These are phyloP conservation scores for Tyrannus savana DNA, from an alignment of 2,113 vertebrate species.

Conservation along the genomic window DNA sequence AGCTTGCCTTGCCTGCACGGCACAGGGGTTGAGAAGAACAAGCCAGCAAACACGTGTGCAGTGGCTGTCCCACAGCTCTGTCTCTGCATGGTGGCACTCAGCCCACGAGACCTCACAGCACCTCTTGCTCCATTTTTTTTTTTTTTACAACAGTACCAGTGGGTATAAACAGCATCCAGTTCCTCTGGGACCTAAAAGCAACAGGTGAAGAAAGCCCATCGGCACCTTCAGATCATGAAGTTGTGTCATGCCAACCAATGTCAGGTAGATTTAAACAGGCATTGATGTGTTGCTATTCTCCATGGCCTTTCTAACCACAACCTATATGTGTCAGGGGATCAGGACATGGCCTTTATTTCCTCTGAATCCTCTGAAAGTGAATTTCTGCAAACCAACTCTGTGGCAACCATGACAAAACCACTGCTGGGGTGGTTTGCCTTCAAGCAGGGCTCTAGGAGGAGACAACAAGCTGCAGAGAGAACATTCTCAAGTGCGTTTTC, in stretches of 20 bases:
- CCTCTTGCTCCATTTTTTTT: neutral
- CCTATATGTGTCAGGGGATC: accelerated
- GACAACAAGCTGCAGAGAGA: neutral
- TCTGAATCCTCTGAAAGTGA: neutral
- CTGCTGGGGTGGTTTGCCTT: accelerated
- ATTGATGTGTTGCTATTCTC: neutral
- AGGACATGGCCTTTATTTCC: neutral
- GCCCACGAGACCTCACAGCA: neutral
- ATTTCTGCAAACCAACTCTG: neutral
- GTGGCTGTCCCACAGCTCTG: neutral
- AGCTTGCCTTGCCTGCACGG: neutral
- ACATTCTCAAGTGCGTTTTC: neutral
- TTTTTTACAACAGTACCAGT: accelerated
- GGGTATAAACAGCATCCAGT: neutral
- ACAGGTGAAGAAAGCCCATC: neutral
- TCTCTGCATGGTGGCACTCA: neutral
- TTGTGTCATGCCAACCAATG: accelerated
- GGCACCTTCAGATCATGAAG: neutral
- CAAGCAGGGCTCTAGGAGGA: neutral
- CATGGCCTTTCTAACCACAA: neutral
- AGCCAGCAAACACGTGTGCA: accelerated
- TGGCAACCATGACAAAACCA: neutral
- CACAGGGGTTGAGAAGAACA: neutral
- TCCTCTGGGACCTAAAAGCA: neutral
- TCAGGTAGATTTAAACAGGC: neutral